A percentile compares a stretch with the other conserved stretches of the same genome.
These are phyloP conservation scores for Meteorus sp. DNA, from an alignment of 1,140 invertebrate genomes.

Conservation along the genomic window DNA sequence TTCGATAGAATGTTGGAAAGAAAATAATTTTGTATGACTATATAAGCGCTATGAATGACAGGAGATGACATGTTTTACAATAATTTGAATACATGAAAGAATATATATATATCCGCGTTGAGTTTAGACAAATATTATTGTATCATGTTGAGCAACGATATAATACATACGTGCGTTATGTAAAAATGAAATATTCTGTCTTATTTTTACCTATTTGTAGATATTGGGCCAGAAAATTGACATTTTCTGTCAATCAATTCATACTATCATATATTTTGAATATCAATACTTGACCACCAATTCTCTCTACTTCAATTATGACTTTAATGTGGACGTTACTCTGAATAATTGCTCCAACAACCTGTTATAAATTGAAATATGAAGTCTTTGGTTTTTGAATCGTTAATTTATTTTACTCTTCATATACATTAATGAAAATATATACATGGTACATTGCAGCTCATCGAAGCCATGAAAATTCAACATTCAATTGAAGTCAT, in stretches of 20 bases:
- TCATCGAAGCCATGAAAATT: constrained; percentile 56
- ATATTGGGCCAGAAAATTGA: no score
- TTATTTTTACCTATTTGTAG: no score
- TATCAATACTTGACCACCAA: no score
- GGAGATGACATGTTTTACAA: constrained; percentile 40
- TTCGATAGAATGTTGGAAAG: no score
- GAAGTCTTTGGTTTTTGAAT: no score
- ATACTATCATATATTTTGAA: no score
- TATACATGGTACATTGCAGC: constrained; percentile 59
- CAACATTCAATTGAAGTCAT: constrained; percentile 33
- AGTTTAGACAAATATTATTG: constrained; percentile 58
- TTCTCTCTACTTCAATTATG: no score
- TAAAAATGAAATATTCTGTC: constrained; percentile 27
- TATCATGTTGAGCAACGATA: constrained; percentile 53
- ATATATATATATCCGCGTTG: constrained; percentile 58
- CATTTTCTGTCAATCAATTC: no score
- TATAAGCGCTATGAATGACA: constrained; percentile 32
- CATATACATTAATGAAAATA: constrained; percentile 60
- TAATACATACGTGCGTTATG: constrained; percentile 55
- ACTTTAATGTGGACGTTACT: no score
- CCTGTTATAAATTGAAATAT: no score
- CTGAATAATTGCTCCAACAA: no score
- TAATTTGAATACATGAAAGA: constrained; percentile 49
- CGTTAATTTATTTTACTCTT: constrained; percentile 49
- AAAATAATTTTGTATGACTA: no score